These are phyloP conservation scores for Eubucco bourcierii DNA, from an alignment of 2,113 vertebrate species.

Conservation along the genomic window DNA sequence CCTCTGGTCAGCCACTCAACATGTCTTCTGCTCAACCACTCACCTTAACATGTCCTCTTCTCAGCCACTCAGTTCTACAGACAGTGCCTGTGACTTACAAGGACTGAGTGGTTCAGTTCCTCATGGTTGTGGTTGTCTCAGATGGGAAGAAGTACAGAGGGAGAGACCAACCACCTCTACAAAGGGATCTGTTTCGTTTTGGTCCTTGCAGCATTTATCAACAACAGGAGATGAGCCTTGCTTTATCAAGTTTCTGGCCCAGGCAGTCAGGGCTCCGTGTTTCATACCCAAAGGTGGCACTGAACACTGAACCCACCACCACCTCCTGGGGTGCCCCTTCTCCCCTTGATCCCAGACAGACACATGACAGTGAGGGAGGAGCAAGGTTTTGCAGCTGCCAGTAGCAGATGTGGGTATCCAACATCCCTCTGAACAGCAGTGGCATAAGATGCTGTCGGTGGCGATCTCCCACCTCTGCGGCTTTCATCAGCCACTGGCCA, in stretches of 20 bases:
- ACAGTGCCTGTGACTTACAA: neutral
- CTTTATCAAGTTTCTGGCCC: neutral
- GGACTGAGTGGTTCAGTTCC: neutral
- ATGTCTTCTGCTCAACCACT: too few species aligned
- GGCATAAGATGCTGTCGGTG: neutral
- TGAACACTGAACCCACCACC: neutral
- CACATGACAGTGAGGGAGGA: neutral
- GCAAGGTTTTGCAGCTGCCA: neutral
- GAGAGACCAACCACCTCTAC: neutral
- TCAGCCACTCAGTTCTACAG: neutral
- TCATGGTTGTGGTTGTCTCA: neutral
- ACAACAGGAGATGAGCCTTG: neutral
- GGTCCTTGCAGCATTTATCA: neutral
- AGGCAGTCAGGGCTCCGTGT: neutral
- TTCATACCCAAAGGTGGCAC: neutral
- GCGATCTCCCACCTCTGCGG: neutral
- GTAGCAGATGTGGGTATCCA: fast-evolving
- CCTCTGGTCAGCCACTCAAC: neutral
- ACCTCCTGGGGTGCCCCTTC: neutral
- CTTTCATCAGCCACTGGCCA: neutral
- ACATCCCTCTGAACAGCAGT: neutral
- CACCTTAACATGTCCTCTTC: too few species aligned
- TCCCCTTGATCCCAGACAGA: neutral
- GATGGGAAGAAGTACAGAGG: neutral
- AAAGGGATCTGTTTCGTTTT: neutral